Evolutionary conservation across 2,888 invertebrate species (phyloP).

Genomic region (Neoitamus cyanurus): DNA sequence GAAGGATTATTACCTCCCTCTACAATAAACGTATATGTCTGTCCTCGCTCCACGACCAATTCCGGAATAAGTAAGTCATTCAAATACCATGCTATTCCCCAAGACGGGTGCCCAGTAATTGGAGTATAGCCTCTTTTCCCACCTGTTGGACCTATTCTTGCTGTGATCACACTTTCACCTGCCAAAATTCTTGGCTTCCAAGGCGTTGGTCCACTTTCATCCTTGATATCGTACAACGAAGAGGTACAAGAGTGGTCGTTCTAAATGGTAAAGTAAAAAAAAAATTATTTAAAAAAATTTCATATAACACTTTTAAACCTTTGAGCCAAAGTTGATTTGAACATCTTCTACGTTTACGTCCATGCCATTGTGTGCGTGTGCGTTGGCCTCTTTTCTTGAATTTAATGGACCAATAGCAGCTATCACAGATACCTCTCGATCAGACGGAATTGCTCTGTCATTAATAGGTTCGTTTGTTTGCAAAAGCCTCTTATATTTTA

Average conservation of each 20-base stretch:
- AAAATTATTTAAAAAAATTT: background rate
- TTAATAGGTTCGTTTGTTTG: conserved; percentile 79
- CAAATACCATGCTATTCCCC: conserved; percentile 94
- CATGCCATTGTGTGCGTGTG: conserved; percentile 72
- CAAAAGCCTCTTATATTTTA: conserved; percentile 82
- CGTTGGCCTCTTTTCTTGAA: conserved; percentile 82
- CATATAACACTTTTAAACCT: conserved; percentile 62
- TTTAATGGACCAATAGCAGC: conserved; percentile 90
- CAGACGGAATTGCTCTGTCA: conserved; percentile 76
- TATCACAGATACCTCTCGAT: conserved; percentile 80
- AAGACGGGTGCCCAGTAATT: conserved; percentile 83
- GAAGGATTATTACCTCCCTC: conserved; percentile 86
- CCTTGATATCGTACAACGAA: conserved; percentile 73
- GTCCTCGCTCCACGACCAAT: conserved; percentile 86
- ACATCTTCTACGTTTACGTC: conserved; percentile 71
- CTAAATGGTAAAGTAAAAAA: conserved; percentile 59
- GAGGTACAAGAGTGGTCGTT: conserved; percentile 80
- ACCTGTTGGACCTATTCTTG: conserved; percentile 86
- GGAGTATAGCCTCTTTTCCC: conserved; percentile 83
- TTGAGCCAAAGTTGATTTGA: conserved; percentile 80
- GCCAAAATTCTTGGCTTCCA: conserved; percentile 78
- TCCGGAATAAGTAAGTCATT: conserved; percentile 92
- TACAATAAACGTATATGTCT: conserved; percentile 85
- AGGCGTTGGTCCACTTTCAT: conserved; percentile 71
- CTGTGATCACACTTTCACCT: conserved; percentile 75